phyloP scores from a whole-genome alignment of 2,888 invertebrate genomes.

The Eudemis profundana region DNA sequence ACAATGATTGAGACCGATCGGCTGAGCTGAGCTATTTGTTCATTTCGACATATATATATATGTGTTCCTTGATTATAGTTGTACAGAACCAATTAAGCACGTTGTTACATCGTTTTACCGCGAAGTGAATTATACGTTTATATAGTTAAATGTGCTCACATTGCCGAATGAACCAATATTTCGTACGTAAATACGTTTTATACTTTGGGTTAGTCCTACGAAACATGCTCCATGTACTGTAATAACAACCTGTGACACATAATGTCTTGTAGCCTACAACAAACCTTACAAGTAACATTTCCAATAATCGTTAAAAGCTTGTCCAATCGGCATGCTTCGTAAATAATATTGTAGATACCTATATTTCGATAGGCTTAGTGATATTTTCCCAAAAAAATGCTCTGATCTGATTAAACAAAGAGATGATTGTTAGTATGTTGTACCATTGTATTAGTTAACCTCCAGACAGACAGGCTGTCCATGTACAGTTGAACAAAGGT shows the following conservation, averaged over 20 bases:
- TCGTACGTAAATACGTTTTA: background rate
- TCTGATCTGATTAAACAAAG: background rate
- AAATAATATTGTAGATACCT: background rate
- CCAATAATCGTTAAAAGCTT: background rate
- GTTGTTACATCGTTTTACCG: slow-evolving; percentile 13
- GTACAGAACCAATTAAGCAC: background rate
- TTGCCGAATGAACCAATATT: slow-evolving; percentile 10
- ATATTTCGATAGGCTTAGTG: background rate
- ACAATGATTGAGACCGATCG: no score
- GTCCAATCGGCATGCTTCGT: background rate
- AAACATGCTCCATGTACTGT: background rate
- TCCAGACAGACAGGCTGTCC: no score
- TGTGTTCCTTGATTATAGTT: background rate
- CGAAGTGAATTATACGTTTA: slow-evolving; percentile 23
- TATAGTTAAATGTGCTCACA: slow-evolving; percentile 21
- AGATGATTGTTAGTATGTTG: background rate
- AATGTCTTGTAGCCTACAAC: background rate
- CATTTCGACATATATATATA: no score
- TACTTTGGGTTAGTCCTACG: background rate
- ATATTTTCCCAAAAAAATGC: background rate
- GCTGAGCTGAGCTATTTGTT: no score
- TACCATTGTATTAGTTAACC: background rate
- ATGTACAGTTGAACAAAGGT: no score
- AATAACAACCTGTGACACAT: background rate
- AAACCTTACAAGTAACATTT: background rate